phyloP scores from a whole-genome alignment of 2,113 vertebrate species.

The Tragulus kanchil region DNA sequence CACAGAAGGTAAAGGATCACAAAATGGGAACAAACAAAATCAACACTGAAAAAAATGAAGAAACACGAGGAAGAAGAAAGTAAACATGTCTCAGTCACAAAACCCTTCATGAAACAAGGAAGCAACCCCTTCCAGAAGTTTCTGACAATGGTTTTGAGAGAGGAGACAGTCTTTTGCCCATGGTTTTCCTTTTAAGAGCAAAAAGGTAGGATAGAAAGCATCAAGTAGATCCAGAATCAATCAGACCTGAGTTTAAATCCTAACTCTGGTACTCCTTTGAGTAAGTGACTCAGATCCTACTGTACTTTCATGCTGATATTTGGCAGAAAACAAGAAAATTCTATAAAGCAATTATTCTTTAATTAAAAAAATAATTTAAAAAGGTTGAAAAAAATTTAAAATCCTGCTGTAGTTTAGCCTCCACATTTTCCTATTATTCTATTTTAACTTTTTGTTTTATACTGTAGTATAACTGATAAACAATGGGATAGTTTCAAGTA shows the following conservation, averaged over 20 bases:
- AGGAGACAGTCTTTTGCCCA: background rate
- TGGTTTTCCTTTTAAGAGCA: background rate
- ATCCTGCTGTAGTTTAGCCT: background rate
- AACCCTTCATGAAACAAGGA: background rate
- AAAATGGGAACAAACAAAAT: constrained; percentile 45
- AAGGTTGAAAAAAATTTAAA: background rate
- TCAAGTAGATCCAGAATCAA: background rate
- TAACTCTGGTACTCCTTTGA: background rate
- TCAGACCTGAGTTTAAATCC: background rate
- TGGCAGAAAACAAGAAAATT: too few species aligned
- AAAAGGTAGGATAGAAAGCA: background rate
- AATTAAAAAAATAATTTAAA: too few species aligned
- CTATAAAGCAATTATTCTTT: too few species aligned
- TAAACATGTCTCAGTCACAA: background rate
- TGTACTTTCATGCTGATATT: background rate
- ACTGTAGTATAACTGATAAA: background rate
- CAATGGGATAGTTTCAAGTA: background rate
- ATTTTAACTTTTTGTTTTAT: background rate
- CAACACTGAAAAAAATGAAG: background rate
- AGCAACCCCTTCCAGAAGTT: background rate
- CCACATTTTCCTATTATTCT: background rate
- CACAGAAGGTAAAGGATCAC: constrained; percentile 31
- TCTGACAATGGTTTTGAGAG: background rate
- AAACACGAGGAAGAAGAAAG: constrained; percentile 7
- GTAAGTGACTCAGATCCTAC: background rate